phyloP scores from a whole-genome alignment of 2,888 invertebrate genomes.

The Yponomeuta malinellus region DNA sequence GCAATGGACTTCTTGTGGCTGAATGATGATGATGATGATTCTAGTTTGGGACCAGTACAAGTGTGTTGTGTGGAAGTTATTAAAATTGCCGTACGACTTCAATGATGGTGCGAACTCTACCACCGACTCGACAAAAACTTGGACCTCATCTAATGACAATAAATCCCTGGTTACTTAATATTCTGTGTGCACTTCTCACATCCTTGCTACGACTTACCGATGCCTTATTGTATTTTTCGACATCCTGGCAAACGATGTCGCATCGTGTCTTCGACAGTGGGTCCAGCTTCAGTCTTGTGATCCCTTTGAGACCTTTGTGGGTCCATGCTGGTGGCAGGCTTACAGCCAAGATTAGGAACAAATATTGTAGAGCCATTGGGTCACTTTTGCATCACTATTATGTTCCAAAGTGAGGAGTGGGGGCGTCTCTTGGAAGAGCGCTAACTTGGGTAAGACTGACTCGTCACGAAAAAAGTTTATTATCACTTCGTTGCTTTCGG shows the following conservation, averaged over 20 bases:
- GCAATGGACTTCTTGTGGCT: no score
- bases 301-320: constrained; percentile 15
- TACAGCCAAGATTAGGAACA: constrained; percentile 39
- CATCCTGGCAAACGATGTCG: constrained; percentile 73
- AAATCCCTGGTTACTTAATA: not conserved
- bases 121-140: no score
- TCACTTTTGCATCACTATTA: constrained; percentile 4
- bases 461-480: not conserved
- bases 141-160: no score
- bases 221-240: constrained; percentile 48
- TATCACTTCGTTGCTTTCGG: not conserved
- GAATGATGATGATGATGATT: no score
- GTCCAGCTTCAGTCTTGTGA: constrained; percentile 57
- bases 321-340: constrained; percentile 14
- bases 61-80: no score
- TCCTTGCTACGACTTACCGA: constrained; percentile 35
- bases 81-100: no score
- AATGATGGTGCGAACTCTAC: no score
- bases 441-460: no score
- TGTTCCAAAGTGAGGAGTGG: not conserved
- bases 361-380: constrained; percentile 42
- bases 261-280: constrained; percentile 77
- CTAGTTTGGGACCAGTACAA: no score
- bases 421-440: not conserved
- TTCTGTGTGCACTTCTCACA: not conserved